phyloP scores from a whole-genome alignment of 30 jellyfish, hydroid and myxozoan species.

The Cassiopea andromeda region DNA sequence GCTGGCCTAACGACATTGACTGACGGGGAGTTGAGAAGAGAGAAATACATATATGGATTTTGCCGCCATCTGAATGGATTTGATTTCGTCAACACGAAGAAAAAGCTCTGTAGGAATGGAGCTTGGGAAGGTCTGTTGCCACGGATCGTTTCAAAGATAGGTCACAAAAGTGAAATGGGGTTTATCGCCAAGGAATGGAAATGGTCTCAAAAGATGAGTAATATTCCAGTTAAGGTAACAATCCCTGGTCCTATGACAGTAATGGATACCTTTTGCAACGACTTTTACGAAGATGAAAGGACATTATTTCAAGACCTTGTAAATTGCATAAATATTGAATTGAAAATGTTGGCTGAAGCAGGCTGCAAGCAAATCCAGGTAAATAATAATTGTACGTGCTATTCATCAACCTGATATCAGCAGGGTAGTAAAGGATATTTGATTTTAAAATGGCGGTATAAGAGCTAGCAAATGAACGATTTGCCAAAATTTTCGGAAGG shows the following conservation, averaged over 20 bases:
- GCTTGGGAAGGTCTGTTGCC: constrained; percentile 84
- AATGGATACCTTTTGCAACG: constrained; percentile 67
- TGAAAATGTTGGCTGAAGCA: constrained; percentile 66
- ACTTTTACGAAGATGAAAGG: constrained; percentile 68
- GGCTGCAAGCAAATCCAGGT: constrained; percentile 85
- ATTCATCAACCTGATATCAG: not conserved
- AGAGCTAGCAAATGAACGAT: no score
- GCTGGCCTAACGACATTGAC: constrained; percentile 66
- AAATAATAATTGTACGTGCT: not conserved
- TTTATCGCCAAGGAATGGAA: constrained; percentile 74
- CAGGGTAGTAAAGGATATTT: not conserved
- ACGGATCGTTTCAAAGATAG: constrained; percentile 42
- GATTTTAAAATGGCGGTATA: not conserved
- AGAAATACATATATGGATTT: constrained; percentile 61
- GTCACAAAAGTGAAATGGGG: constrained; percentile 49
- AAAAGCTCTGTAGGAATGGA: constrained; percentile 67
- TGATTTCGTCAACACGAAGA: constrained; percentile 63
- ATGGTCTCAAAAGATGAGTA: constrained; percentile 60
- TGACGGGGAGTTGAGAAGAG: constrained; percentile 86
- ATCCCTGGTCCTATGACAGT: constrained; percentile 92
- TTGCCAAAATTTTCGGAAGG: no score
- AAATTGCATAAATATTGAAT: constrained; percentile 55
- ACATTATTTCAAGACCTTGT: constrained; percentile 55
- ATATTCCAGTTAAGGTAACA: constrained; percentile 69
- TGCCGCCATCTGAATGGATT: constrained; percentile 81